A percentile compares a stretch with the other conserved stretches of the same genome.
phyloP scores from a whole-genome alignment of 2,888 invertebrate genomes.

The Acrobasis consociella region DNA sequence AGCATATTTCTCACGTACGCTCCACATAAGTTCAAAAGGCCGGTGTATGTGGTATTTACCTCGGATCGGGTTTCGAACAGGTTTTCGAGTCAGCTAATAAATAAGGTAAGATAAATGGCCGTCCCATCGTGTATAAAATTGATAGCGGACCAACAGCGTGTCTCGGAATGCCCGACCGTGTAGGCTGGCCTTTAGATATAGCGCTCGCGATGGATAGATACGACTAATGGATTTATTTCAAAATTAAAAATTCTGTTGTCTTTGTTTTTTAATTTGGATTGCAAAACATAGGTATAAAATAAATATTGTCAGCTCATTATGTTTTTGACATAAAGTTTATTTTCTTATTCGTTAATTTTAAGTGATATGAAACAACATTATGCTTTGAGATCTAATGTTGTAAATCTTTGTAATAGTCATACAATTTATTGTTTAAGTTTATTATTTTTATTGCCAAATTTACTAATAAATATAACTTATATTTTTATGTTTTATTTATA shows the following conservation, averaged over 20 bases:
- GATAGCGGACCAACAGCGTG: constrained; percentile 72
- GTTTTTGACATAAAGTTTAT: too few relatives aligned
- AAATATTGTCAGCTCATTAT: too few relatives aligned
- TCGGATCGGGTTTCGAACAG: constrained; percentile 65
- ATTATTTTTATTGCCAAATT: too few relatives aligned
- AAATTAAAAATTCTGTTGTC: constrained; percentile 28
- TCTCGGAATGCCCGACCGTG: constrained; percentile 64
- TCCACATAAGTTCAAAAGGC: constrained; percentile 35
- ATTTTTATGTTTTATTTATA: too few relatives aligned
- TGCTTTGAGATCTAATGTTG: too few relatives aligned
- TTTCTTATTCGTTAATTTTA: too few relatives aligned
- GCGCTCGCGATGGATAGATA: constrained; percentile 53
- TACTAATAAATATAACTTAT: too few relatives aligned
- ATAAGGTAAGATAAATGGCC: constrained; percentile 80
- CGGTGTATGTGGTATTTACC: constrained; percentile 59
- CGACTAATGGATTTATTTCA: constrained; percentile 56
- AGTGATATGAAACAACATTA: too few relatives aligned
- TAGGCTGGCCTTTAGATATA: constrained; percentile 55
- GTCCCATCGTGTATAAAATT: constrained; percentile 79
- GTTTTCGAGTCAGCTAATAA: constrained; percentile 78
- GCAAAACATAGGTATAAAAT: too few relatives aligned
- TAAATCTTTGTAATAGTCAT: too few relatives aligned
- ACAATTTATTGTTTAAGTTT: too few relatives aligned
- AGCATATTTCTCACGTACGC: constrained; percentile 47
- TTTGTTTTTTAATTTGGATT: not conserved